Evolutionary conservation across 2,888 invertebrate genomes (phyloP).

Genomic region (Sarcophaga carnaria): DNA sequence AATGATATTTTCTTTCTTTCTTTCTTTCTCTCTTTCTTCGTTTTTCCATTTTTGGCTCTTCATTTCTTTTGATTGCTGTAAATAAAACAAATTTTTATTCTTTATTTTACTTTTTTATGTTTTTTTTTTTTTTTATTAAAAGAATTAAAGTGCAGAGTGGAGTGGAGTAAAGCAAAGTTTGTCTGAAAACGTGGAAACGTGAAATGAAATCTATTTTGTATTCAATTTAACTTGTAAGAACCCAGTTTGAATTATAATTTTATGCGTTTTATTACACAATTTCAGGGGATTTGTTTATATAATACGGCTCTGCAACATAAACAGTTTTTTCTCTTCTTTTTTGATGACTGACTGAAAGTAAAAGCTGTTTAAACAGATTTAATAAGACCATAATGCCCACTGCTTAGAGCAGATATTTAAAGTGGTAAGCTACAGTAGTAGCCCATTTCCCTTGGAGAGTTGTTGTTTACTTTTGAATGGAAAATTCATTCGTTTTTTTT

Average conservation of each 20-base stretch:
- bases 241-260: slow-evolving; percentile 23
- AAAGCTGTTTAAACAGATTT: background rate
- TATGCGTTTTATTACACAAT: slow-evolving; percentile 7
- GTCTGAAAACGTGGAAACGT: no score
- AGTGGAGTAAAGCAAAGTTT: background rate
- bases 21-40: background rate
- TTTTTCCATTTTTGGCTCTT: background rate
- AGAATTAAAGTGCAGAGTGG: background rate
- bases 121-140: background rate
- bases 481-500: no score
- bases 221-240: slow-evolving; percentile 33
- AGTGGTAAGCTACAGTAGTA: background rate
- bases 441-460: background rate
- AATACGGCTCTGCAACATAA: slow-evolving; percentile 4
- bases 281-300: slow-evolving; percentile 3
- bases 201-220: slow-evolving; percentile 27
- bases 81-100: slow-evolving; percentile 15
- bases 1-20: background rate
- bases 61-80: slow-evolving; percentile 5
- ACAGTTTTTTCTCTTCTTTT: background rate
- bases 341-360: background rate
- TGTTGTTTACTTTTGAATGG: background rate
- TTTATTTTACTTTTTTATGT: background rate
- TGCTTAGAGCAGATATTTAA: background rate
- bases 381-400: background rate